Percentiles rank a stretch among this genome's conserved stretches.
phyloP scores from a whole-genome alignment of 2,888 invertebrate genomes.

The Clusia tigrina region DNA sequence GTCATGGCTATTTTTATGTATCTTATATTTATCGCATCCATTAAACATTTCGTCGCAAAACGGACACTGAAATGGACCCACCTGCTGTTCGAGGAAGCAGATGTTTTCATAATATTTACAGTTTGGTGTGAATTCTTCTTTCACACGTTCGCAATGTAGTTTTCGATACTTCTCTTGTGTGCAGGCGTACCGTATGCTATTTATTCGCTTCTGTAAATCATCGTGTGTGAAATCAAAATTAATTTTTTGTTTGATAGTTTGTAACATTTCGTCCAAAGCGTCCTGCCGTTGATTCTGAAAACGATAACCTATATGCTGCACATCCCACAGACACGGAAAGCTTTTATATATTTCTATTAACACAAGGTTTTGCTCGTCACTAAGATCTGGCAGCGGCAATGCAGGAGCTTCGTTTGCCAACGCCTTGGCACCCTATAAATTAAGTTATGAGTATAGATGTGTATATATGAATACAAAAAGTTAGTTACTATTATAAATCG shows the following conservation, averaged over 20 bases:
- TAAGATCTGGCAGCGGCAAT: constrained; percentile 24
- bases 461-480: not conserved
- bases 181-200: constrained; percentile 37
- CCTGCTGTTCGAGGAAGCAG: constrained; percentile 46
- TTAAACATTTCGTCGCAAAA: constrained; percentile 40
- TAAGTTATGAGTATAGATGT: not conserved
- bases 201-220: constrained; percentile 45
- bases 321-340: constrained; percentile 49
- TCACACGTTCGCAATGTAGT: constrained; percentile 37
- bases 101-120: constrained; percentile 47
- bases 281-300: constrained; percentile 40
- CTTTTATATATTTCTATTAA: constrained; percentile 50
- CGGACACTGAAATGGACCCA: constrained; percentile 51
- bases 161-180: constrained; percentile 36
- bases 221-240: constrained; percentile 44
- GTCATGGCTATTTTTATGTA: constrained; percentile 36
- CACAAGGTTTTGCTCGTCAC: constrained; percentile 13
- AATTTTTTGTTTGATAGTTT: constrained; percentile 40
- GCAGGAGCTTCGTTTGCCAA: constrained; percentile 27
- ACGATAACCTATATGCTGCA: constrained; percentile 37
- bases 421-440: constrained; percentile 27
- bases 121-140: not conserved
- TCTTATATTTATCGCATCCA: constrained; percentile 34
- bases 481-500: constrained; percentile 28
- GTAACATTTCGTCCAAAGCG: constrained; percentile 42